Evolutionary conservation across 2,113 vertebrate genomes (phyloP).

Genomic region (Sterrhoptilus dennistouni): DNA sequence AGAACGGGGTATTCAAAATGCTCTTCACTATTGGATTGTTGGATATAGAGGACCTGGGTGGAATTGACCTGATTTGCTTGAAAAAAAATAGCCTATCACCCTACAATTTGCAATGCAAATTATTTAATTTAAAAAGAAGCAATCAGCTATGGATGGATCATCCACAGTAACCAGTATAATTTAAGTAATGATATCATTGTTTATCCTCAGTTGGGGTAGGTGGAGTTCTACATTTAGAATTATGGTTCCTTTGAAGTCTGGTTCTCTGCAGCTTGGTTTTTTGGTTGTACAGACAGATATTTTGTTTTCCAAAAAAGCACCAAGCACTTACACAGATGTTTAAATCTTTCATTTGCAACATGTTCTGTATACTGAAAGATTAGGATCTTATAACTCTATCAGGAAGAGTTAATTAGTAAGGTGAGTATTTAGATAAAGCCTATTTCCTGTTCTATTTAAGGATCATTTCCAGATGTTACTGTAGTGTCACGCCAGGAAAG

Average conservation of each 20-base stretch:
- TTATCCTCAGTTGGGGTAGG: neutral
- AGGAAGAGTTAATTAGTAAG: neutral
- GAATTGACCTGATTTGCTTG: neutral
- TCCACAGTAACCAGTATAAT: neutral
- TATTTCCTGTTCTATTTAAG: neutral
- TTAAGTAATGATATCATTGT: neutral
- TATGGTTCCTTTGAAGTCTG: neutral
- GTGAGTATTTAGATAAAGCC: neutral
- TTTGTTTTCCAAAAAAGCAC: neutral
- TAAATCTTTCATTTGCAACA: neutral
- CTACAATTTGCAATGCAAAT: neutral
- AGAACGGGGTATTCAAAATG: neutral
- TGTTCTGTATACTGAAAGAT: neutral
- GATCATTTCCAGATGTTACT: neutral
- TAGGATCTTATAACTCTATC: neutral
- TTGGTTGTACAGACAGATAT: neutral
- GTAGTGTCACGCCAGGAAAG: neutral
- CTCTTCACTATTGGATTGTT: neutral
- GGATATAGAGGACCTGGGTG: neutral
- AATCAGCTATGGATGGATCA: neutral
- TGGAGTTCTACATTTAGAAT: neutral
- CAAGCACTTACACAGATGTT: neutral
- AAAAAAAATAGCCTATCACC: neutral
- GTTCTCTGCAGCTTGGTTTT: neutral
- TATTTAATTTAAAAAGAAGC: neutral